phyloP scores from a whole-genome alignment of 2,888 invertebrate genomes.

The Drosophila multiciliata region DNA sequence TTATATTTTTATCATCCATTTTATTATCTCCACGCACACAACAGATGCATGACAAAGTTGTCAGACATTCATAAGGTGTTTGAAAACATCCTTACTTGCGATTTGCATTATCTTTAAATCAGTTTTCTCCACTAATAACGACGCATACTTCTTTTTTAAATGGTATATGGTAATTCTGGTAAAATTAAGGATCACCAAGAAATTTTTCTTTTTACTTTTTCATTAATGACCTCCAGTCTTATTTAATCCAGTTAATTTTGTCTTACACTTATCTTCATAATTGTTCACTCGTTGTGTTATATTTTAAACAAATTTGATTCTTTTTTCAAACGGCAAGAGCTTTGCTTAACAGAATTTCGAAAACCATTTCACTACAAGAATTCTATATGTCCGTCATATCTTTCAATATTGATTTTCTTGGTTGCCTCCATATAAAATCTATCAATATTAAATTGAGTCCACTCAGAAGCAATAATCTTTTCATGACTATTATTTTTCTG shows the following conservation, averaged over 20 bases:
- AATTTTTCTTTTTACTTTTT: background rate
- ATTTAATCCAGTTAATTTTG: background rate
- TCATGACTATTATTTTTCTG: background rate
- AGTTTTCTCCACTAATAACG: background rate
- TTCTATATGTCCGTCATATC: background rate
- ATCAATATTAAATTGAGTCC: background rate
- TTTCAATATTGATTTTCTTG: background rate
- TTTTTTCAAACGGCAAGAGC: rapidly evolving
- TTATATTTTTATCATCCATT: no score
- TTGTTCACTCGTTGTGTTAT: background rate
- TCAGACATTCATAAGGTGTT: background rate
- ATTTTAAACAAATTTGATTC: background rate
- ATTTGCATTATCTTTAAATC: background rate
- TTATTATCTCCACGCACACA: no score
- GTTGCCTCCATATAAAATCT: background rate
- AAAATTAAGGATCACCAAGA: background rate
- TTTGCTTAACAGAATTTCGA: background rate
- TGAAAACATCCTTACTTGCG: background rate
- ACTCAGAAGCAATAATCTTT: background rate
- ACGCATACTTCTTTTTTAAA: no score
- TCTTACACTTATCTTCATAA: background rate
- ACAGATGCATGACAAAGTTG: background rate
- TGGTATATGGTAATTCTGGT: no score
- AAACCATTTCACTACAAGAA: background rate
- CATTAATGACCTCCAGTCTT: background rate